Evolutionary conservation across 2,113 vertebrate species (phyloP), one percentile per base, ranked within the genome.

Genomic region (Cromileptes altivelis): DNA sequence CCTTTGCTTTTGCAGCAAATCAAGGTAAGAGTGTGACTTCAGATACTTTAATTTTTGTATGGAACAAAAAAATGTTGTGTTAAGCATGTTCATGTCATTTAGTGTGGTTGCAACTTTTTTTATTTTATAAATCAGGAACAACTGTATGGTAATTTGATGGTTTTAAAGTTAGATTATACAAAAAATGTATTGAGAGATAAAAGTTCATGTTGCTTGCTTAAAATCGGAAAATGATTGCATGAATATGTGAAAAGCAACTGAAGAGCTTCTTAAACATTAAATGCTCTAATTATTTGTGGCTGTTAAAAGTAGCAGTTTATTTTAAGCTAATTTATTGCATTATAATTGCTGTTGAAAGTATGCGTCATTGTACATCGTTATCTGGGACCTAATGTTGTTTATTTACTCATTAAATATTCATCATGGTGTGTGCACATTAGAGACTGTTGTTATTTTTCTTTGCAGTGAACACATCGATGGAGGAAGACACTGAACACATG

Each of bases 1-100:
- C 62, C 30, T 49, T 63, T 57, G 1, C 47, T 70, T 86, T 47
- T 40, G 12, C 65, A 27, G 25, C 75, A 62, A 81, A 68, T 7
- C 4, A 70, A 91, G 93, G 93, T 94, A 93, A 92, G 90, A 80
- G n/a, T 64, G 3, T 75, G 13, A 1, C 67, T 6, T 69, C 4
- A 30, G 45, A 23, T 70, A 25, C 19, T 77, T 77, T 40, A 0
- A 27, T 47, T 50, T 57, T 60, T 61, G 55, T 13, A 17, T 55
- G 10, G 8, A 68, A 49, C 12, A 11, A 58, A 49, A 19, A 42
- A 27, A 9, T 45, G 11, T 2, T 45, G 15, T 53, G 18, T 65
- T 60, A 33, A 65, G 3, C 4, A 19, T 61, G 11, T 60, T 68
- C 13, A 56, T 63, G 33, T 52, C 7, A 70, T 45, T 52, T 60